These are phyloP conservation scores for Bos javanicus DNA, from an alignment of 2,113 vertebrate genomes.

Conservation along the genomic window DNA sequence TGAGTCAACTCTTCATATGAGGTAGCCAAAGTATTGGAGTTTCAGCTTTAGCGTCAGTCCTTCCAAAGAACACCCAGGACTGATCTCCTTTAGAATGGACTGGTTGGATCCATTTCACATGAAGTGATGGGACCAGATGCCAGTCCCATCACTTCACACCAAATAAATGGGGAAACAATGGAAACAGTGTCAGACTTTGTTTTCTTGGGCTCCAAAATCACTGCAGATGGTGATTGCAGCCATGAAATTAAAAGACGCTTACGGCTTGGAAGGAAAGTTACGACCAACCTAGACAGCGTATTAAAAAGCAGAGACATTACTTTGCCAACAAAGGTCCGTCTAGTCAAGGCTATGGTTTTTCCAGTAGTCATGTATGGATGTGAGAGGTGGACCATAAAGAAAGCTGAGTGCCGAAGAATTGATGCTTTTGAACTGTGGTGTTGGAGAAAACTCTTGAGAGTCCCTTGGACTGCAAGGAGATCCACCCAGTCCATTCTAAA, in stretches of 20 bases:
- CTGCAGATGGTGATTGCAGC: background rate
- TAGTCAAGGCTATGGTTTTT: background rate
- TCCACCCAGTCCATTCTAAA: background rate
- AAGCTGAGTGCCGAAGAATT: rapidly evolving
- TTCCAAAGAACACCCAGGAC: no score
- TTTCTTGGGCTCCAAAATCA: background rate
- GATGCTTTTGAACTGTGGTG: background rate
- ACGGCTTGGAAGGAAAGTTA: background rate
- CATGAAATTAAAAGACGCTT: background rate
- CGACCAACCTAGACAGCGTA: background rate
- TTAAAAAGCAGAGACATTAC: background rate
- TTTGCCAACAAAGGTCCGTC: background rate
- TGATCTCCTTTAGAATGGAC: no score
- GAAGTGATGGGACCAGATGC: background rate
- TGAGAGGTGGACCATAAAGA: background rate
- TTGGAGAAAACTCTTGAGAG: background rate
- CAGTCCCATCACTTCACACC: background rate
- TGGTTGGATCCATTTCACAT: no score
- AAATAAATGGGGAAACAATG: background rate
- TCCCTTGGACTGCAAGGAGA: background rate
- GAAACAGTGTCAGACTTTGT: background rate
- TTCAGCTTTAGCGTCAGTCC: no score
- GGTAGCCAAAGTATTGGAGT: no score
- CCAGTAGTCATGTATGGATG: background rate
- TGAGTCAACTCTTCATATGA: no score